Base-by-base conservation (phyloP, 2,113 vertebrate genomes). In the Sturnira hondurensis region DNA sequence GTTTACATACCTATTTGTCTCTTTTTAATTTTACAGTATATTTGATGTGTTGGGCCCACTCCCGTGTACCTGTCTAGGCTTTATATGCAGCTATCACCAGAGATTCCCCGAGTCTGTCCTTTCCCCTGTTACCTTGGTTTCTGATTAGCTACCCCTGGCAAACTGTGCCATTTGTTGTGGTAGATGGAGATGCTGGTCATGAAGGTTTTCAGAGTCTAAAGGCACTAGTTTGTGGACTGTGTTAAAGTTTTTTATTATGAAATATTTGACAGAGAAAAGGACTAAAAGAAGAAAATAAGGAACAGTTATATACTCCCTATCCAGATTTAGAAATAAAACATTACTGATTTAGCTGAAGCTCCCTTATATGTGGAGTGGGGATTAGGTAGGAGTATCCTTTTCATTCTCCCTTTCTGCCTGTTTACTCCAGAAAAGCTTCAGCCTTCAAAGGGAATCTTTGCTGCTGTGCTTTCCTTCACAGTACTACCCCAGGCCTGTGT, bases 391-490 rank as follows among this genome's bases (percentile, higher is more conserved):
- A 83, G 22, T 77, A 28, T 13, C 36, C n/a, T 84, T 73, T 89
- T 89, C 61, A 15, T 93, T 92, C 45, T 90, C 31, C 41, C 24
- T 86, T 89, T 91, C 63, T 89, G 61, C 67, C 58, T 81, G 7
- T 86, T 73, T 61, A 47, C 22, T 86, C n/a, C 81, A 71, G 92
- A 80, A 89, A 47, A 85, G 90, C 84, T 61, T 68, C 56, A 82
- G 20, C 45, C 87, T 90, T 92, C 90, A 92, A 58, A 96, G 71
- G 80, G 45, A 90, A 31, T 84, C 95, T 61, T 85, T n/a, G 85
- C 76, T 36, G 70, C 38, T 58, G 50, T 85, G 94, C 73, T 90
- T 92, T 92, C 73, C 87, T 92, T 92, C 96, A 47, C 28, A 71
- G 78, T 63, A 4, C 56, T 76, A 43, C 63, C 89, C 63, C 56